These are phyloP conservation scores for Malurus elegans DNA, from an alignment of 2,113 vertebrate genomes.

Conservation along the genomic window DNA sequence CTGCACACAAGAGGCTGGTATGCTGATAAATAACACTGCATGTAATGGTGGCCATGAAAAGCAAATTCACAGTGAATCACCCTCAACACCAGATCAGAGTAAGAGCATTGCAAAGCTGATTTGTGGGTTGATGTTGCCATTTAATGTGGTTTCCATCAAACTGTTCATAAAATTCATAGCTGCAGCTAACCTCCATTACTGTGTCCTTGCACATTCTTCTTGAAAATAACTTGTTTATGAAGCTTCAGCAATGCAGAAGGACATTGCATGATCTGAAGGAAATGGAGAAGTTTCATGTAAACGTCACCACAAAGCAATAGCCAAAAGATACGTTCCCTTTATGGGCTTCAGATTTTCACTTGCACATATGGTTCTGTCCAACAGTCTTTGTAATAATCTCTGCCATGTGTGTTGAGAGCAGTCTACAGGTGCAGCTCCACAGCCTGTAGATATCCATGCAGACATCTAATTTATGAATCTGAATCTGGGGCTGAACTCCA, in stretches of 20 bases:
- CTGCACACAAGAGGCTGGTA: slow-evolving; percentile 1
- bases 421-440: background rate
- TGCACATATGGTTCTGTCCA: rapidly evolving
- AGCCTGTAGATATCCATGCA: background rate
- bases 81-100: background rate
- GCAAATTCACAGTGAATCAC: slow-evolving; percentile 21
- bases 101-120: slow-evolving; percentile 24
- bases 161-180: slow-evolving; percentile 56
- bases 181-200: slow-evolving; percentile 27
- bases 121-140: slow-evolving; percentile 41
- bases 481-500: background rate
- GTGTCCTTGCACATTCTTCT: slow-evolving; percentile 53
- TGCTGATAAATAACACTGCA: slow-evolving; percentile 26
- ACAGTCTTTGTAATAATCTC: background rate
- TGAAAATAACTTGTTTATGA: slow-evolving; percentile 51
- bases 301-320: background rate
- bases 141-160: slow-evolving; percentile 59
- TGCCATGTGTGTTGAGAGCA: background rate
- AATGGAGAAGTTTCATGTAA: background rate
- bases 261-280: background rate
- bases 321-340: background rate
- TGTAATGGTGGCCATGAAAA: slow-evolving; percentile 38
- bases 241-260: background rate
- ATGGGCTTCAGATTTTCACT: background rate
- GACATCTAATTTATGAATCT: background rate